Evolutionary conservation across 2,113 vertebrate species (phyloP), one percentile per base, ranked within the genome.

Genomic region (Murina feae): DNA sequence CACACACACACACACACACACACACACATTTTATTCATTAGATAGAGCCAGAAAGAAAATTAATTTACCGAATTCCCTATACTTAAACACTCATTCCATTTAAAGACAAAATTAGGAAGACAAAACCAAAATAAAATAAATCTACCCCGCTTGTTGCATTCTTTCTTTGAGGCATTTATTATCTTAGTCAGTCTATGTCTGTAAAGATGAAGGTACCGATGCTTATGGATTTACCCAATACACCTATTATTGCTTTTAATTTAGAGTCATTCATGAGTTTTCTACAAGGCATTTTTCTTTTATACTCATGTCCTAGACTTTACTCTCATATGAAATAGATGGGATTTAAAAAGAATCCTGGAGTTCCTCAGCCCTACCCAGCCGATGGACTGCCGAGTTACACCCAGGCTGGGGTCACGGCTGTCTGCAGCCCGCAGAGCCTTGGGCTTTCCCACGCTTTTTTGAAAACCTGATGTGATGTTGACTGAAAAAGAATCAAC

Each of bases 401-500:
- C 35, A 63, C 30, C 58, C 37, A n/a, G 13, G 55, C 55, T 58
- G 9, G 39, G 47, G 21, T 13, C n/a, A 96, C 99, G 68, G 81
- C 98, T 95, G 76, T 96, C 37, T 0, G 98, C 99, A 4, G 98
- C 96, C 11, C 0, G 28, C 9, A 98, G 98, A 76, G 98, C 98
- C 0, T 23, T 95, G 0, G 58, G 96, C 20, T 96, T 98, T 49
- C 86, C 93, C 2, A 0, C 90, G 8, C 98, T 98, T 92, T 93
- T 99, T 0, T 32, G 98, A 28, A 99, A 99, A 97, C 32, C 96
- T 0, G 98, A 99, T 72, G 98, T 99, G 10, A 98, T 98, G 18
- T 99, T 93, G 98, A 98, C 96, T 99, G 98, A 95, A 79, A 84
- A 32, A 79, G 12, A 99, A 98, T 78, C 98, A 98, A 53, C 98